Percentiles rank a stretch among this genome's conserved stretches.
Conservation (phyloP, 2,888 invertebrate species). For the Leptopilina myrica region DNA sequence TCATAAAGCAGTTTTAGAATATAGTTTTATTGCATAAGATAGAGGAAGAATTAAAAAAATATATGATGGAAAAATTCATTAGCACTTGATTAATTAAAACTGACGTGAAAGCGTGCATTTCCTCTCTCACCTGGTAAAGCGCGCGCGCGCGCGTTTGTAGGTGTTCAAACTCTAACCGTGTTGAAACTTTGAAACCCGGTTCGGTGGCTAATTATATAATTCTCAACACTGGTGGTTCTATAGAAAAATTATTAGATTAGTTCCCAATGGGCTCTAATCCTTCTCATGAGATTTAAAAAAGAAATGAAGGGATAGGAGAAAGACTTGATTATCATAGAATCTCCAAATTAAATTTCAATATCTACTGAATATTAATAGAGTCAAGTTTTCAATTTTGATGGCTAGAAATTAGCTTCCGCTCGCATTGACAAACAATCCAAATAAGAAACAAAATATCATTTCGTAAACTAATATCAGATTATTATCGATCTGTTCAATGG, state of each 20-base stretch:
- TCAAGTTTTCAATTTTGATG: neutral
- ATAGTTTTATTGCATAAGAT: slow-evolving; percentile 3
- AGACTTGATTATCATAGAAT: neutral
- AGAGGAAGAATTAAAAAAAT: too few relatives aligned
- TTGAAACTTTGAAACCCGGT: slow-evolving; percentile 28
- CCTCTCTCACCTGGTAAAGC: slow-evolving; percentile 7
- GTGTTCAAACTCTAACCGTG: slow-evolving; percentile 8
- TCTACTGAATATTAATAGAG: neutral
- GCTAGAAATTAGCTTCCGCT: neutral
- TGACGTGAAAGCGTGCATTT: slow-evolving; percentile 36
- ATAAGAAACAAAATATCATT: neutral
- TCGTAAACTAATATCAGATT: too few relatives aligned
- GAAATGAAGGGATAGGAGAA: neutral
- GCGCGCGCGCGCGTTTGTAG: neutral
- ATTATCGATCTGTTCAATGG: neutral
- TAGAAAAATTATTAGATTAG: slow-evolving; percentile 21
- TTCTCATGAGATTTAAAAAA: neutral
- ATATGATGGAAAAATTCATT: slow-evolving; percentile 12
- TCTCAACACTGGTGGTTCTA: slow-evolving; percentile 13
- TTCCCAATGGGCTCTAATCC: neutral
- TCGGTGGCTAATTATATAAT: slow-evolving; percentile 34
- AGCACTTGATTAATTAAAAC: slow-evolving; percentile 32
- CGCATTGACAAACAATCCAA: slow-evolving; percentile 11
- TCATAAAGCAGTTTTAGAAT: slow-evolving; percentile 11
- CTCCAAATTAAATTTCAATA: neutral